A percentile compares a stretch with the other conserved stretches of the same genome.
Conservation (phyloP, 2,888 invertebrate genomes). For the Bellardia pandia region DNA sequence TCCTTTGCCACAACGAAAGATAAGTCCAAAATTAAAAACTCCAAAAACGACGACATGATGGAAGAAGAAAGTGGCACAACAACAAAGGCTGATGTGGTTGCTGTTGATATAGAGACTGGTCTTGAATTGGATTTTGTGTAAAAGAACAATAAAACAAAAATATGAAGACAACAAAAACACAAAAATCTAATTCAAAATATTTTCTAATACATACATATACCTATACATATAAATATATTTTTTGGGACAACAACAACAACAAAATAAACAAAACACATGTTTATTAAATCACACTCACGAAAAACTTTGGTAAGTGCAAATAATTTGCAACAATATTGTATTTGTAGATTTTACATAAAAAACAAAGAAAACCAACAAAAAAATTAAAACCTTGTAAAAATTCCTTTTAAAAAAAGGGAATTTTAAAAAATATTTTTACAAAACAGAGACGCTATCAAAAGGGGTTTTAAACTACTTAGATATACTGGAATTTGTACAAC, state of each 20-base stretch:
- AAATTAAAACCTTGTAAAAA: constrained; percentile 33
- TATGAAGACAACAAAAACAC: constrained; percentile 16
- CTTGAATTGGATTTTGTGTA: constrained; percentile 83
- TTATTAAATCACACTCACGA: constrained; percentile 23
- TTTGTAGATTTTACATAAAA: constrained; percentile 58
- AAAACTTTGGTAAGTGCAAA: constrained; percentile 69
- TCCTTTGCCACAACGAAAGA: constrained; percentile 81
- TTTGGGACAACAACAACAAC: constrained; percentile 44
- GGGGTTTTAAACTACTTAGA: not conserved
- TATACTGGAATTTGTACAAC: not conserved
- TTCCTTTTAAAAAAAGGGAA: constrained; percentile 4
- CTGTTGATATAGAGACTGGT: constrained; percentile 83
- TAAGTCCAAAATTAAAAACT: constrained; percentile 81
- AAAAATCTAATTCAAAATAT: constrained; percentile 49
- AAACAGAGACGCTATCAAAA: constrained; percentile 7
- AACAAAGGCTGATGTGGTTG: constrained; percentile 79
- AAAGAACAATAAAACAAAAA: constrained; percentile 34
- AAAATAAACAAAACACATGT: constrained; percentile 38
- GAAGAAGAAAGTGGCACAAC: constrained; percentile 46
- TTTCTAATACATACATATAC: constrained; percentile 14
- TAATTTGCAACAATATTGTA: constrained; percentile 60
- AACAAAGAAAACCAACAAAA: constrained; percentile 17
- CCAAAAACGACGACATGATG: constrained; percentile 75
- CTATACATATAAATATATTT: not conserved
- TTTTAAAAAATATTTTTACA: constrained; percentile 4